Evolutionary conservation across 2,113 vertebrate species (phyloP).

Genomic region (Cynopterus brachyotis): DNA sequence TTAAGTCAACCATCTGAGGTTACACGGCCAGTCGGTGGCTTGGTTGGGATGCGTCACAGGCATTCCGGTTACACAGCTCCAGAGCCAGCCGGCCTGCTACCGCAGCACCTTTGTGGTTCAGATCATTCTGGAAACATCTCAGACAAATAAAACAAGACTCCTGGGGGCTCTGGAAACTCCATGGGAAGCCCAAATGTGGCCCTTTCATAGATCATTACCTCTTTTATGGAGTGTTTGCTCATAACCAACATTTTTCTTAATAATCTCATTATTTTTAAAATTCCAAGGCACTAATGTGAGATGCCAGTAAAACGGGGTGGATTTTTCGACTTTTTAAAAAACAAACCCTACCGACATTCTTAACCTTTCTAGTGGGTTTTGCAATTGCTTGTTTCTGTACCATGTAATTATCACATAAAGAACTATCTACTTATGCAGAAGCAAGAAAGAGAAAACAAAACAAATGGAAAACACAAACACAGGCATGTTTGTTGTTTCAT

Average conservation of each 20-base stretch:
- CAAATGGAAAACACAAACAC: conserved; percentile 75
- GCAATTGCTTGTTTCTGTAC: conserved; percentile 15
- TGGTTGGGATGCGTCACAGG: not conserved
- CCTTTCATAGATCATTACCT: conserved; percentile 40
- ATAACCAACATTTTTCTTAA: conserved; percentile 51
- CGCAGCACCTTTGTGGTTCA: not conserved
- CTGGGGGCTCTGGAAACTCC: not conserved
- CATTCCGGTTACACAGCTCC: not conserved
- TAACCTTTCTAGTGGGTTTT: conserved; percentile 57
- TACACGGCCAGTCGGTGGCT: not conserved
- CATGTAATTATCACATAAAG: conserved; percentile 61
- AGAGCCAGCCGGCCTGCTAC: not conserved
- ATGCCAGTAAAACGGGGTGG: not conserved
- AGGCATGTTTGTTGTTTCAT: conserved; percentile 78
- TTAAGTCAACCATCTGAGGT: not conserved
- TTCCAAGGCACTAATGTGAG: not conserved
- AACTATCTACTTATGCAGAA: conserved; percentile 60
- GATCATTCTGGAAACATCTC: not conserved
- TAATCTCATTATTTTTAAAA: conserved; percentile 32
- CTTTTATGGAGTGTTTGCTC: conserved; percentile 22
- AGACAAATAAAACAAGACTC: not conserved
- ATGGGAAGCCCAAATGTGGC: not conserved
- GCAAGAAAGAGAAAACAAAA: conserved; percentile 64
- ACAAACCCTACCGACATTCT: not conserved
- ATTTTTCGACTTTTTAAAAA: conserved; percentile 5